Evolutionary conservation across 2,888 invertebrate genomes (phyloP).

Genomic region (Tricholauxania praeusta): DNA sequence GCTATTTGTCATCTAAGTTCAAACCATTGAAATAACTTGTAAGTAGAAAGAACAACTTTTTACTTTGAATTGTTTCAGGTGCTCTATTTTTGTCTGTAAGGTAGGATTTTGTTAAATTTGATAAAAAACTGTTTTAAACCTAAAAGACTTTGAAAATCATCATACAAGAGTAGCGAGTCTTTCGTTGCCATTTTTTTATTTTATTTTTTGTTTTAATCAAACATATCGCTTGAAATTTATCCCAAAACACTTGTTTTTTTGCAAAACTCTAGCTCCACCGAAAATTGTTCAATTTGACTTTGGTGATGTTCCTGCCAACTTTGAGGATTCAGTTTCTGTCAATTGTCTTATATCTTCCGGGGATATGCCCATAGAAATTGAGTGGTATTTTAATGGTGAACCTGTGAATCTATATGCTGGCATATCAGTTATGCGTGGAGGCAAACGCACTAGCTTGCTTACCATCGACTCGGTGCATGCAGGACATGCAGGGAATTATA

Average conservation of each 20-base stretch:
- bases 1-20: no score
- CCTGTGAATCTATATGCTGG: constrained; percentile 60
- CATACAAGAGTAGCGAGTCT: no score
- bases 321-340: constrained; percentile 78
- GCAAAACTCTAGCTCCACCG: constrained; percentile 74
- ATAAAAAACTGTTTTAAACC: no score
- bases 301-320: constrained; percentile 78
- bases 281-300: constrained; percentile 83
- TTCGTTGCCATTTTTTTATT: no score
- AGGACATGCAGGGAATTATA: constrained; percentile 75
- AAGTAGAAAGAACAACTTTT: no score
- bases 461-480: constrained; percentile 76
- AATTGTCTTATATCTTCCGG: constrained; percentile 81
- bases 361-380: constrained; percentile 75
- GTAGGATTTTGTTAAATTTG: no score
- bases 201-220: no score
- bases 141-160: no score
- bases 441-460: constrained; percentile 72
- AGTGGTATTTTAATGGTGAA: constrained; percentile 71
- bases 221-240: no score
- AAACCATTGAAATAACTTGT: no score
- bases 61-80: no score
- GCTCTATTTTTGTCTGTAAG: no score
- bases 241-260: background rate
- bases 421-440: constrained; percentile 65